Evolutionary conservation across 2,113 vertebrate species (phyloP), one percentile per base, ranked within the genome.

Genomic region (Chloropsis hardwickii): DNA sequence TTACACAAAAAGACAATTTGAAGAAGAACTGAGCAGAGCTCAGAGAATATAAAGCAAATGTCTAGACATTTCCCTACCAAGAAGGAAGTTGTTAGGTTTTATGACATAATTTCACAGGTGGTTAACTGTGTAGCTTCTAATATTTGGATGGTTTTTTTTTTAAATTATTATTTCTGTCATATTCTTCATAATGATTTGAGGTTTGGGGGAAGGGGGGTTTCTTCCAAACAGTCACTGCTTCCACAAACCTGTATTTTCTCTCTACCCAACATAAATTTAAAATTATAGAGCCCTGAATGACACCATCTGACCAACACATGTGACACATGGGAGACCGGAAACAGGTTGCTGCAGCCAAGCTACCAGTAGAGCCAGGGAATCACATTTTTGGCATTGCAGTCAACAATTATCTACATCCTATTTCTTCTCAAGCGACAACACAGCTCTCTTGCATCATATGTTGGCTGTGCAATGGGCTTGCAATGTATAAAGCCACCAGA

Each of bases 21-120:
- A 73, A 57, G 64, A 78, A 44, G 28, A 40, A 13, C 18, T 86
- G 77, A 93, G 22, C 28, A 45, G 88, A 95, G 20, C 64, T 81
- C 42, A 51, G 62, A 80, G 54, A 73, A 86, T 23, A 73, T 61
- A 48, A 72, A 77, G 62, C 31, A 70, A 94, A 84, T 77, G 28
- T 83, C 72, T 91, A 70, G 67, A 61, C 15, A 48, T 95, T 91
- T 92, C 56, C 22, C 35, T 33, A 69, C 47, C 21, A 66, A 81
- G 50, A 91, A 70, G 3, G 17, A 66, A 66, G 50, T 50, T 69
- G 62, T 95, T 86, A 93, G 56, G 47, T 87, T 91, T 96, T 74
- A 86, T 5, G 3, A 51, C 47, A 17, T 81, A 66, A 89, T 95
- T 96, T 95, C 66, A 86, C 51, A 70, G 76, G 21, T 94, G 67